Base-by-base conservation (phyloP, 2,113 vertebrate species). In the Gambusia affinis region DNA sequence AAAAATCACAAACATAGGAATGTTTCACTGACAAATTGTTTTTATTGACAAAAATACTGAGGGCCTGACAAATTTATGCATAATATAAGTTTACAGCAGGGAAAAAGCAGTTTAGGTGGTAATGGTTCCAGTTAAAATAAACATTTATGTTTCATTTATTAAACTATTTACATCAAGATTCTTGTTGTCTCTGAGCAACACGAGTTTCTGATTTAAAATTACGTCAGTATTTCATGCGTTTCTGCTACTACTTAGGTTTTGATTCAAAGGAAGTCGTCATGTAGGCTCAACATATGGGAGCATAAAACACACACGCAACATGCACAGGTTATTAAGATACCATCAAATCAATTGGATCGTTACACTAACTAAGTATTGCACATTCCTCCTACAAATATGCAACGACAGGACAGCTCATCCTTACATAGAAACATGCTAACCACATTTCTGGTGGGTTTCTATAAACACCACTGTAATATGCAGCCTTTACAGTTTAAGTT, bases 141-240 rank as follows among this genome's bases (percentile, higher is more conserved):
- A 64, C 39, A 47, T 2, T 65, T 73, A 42, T 37, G 28, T 22
- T 17, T 17, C n/a, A 28, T 64, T 71, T 42, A 60, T 70, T 79
- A n/a, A 33, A 66, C 66, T 88, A 88, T 88, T 86, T 90, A 87
- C 90, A 88, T 70, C 28, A 15, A 70, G 5, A 68, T 61, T 3
- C 37, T 73, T 78, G 64, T 66, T 4, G 22, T 33, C 47, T 62
- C 2, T 11, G 12, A 44, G 17, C 17, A 29, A 80, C 0, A 73
- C 5, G 29, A n/a, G 67, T 35, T 63, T 42, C 35, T 60, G 60
- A 15, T 31, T 33, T 77, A 17, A 70, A 81, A 81, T 60, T 67
- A 30, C 7, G 66, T 75, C 12, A 61, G 29, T 12, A 28, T 5
- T 83, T 75, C 73, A 87, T 81, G 72, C 67, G 60, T 54, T 42